Base-by-base conservation (phyloP, 2,888 invertebrate species). In the Julus scanicus region DNA sequence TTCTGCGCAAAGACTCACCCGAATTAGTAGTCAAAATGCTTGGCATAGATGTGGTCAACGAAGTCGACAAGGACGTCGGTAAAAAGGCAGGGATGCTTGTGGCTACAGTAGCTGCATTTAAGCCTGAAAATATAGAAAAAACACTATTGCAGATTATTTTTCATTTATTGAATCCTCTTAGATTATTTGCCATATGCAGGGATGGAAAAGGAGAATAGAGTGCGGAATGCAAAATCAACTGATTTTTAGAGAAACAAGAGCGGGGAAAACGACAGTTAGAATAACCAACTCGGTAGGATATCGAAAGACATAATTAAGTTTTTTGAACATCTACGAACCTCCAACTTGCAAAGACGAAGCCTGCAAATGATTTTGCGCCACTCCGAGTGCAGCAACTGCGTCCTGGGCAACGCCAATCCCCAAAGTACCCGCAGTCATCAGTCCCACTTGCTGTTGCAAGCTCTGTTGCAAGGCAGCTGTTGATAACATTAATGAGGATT, bases 41-140 rank as follows among this genome's bases (percentile, higher is more conserved):
- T 1, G 89, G 88, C 85, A 87, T 37, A n/a, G 89, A 37, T 20
- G 88, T 88, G 20, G 87, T 88, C 84, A 89, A 48, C 9, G 88
- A 71, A 49, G 88, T 87, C 37, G 89, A 49, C 13, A 88, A 17
- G 84, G 88, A 88, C 11, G 87, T 44, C 15, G 88, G 88, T 29
- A 88, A 39, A 17, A 89, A 37, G 48, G 63, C 80, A 29, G 89
- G 88, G 71, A 89, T 88, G 84, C 87, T 84, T 4, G 89, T 84
- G 37, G 89, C 83, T 8, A 84, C 89, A n/a, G 39, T 63, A 37
- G 84, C 85, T 6, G 71, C 87, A 63, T 57, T 87, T 37, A 87
- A 15, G 3, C 87, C 87, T 87, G 39, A 13, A 53, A 84, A 37
- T 39, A 80, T 20, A 29, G 29, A 29, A 29, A 29, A 29, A 29